These are phyloP conservation scores for Catharus minimus DNA, from an alignment of 2,113 vertebrate genomes.

Conservation along the genomic window DNA sequence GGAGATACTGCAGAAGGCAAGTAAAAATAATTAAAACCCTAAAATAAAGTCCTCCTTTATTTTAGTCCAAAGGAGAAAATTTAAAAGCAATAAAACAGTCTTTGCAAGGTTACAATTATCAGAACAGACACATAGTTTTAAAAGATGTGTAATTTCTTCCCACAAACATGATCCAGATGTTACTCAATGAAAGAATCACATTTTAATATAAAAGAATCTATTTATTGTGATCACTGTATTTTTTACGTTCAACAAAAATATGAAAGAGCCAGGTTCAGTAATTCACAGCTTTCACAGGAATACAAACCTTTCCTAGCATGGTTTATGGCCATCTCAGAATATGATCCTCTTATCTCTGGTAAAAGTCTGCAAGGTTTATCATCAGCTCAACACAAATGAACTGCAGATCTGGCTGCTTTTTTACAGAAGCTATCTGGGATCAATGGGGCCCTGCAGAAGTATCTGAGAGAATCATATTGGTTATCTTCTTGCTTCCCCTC, in stretches of 20 bases:
- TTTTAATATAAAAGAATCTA: not conserved
- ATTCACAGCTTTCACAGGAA: not conserved
- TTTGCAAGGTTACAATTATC: not conserved
- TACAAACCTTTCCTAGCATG: not conserved
- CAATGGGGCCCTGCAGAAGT: not conserved
- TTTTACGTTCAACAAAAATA: not conserved
- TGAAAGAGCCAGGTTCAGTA: not conserved
- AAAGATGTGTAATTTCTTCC: not conserved
- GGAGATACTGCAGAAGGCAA: not conserved
- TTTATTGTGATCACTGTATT: not conserved
- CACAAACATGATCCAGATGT: not conserved
- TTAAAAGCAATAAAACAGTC: not conserved
- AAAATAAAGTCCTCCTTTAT: not conserved
- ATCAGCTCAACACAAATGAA: not conserved
- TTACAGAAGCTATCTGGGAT: not conserved
- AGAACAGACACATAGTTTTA: not conserved
- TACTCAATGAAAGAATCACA: not conserved
- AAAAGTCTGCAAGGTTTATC: constrained; percentile 28
- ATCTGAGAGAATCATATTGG: not conserved
- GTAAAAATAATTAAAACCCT: not conserved
- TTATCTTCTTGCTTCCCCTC: not conserved
- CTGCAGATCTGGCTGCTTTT: not conserved
- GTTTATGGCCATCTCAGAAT: not conserved
- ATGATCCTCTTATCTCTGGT: not conserved
- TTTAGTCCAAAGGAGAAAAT: not conserved